Base-by-base conservation (phyloP, 2,888 invertebrate genomes). In the Trachelus troglodyta region DNA sequence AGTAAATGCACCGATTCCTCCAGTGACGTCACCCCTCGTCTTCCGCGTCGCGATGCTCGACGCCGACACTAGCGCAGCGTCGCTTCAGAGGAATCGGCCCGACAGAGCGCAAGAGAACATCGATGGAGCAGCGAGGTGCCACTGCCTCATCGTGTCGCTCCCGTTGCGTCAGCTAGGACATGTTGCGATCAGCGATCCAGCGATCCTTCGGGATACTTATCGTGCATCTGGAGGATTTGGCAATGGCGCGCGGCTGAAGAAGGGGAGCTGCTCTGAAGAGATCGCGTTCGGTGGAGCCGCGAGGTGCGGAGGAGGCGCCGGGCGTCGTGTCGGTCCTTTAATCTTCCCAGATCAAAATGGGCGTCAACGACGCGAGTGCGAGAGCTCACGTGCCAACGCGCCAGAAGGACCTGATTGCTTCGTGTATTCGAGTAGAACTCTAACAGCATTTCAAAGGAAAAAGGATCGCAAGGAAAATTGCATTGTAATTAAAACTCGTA, bases 271-370 rank as follows among this genome's bases (percentile, higher is more conserved):
- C 37, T 4, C 15, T 1, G 37, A 15, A 12, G 37, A 40, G 37
- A 40, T 37, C 37, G 37, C 37, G 37, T 15, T 40, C 37, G 37
- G 74, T 34, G 69, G 71, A 35, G 69, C 12, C 34, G 35, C 83
- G 80, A 79, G 83, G 84, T 80, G 84, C 82, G 83, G 84, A 82
- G 85, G 85, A 33, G 69, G 9, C 33, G 69, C 12, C 31, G 31
- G 15, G 37, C 37, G 30, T 2, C 69, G 12, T 35, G 74, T 34
- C 74, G 34, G 33, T 87, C 90, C 90, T 91, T 91, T 91, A 91
- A 91, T 91, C 91, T 91, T 90, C 86, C 85, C 85, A 89, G 90
- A 90, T 90, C 90, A 89, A 91, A 91, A 90, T 88, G 88, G 33
- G 82, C 81, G 83, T 83, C 77, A 56, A 35, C 74, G 37, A 79